Evolutionary conservation across 1,140 invertebrate genomes (phyloP).

Genomic region (Doryteuthis pealeii): DNA sequence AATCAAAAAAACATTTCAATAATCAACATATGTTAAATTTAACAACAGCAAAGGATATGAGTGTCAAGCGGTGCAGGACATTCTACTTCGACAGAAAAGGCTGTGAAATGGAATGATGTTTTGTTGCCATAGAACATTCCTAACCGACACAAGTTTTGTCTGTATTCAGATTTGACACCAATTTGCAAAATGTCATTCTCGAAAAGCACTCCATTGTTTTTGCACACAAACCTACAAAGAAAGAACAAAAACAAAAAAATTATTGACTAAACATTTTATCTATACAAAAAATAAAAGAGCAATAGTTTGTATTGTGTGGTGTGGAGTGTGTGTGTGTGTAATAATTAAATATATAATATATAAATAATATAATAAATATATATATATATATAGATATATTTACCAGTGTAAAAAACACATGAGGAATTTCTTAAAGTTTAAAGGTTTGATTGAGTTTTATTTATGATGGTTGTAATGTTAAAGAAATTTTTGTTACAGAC

Average conservation of each 20-base stretch:
- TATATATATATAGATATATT: too few relatives aligned
- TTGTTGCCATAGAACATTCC: slow-evolving; percentile 99
- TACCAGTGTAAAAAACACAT: too few relatives aligned
- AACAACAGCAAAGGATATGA: slow-evolving; percentile 54
- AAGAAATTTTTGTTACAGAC: too few relatives aligned
- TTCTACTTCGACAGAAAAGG: slow-evolving; percentile 46
- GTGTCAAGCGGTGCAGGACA: slow-evolving; percentile 38
- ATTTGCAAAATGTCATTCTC: slow-evolving; percentile 99
- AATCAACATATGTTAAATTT: too few relatives aligned
- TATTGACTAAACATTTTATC: neutral
- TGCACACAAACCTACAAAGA: slow-evolving; percentile 83
- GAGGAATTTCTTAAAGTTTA: too few relatives aligned
- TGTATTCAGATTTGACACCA: slow-evolving; percentile 91
- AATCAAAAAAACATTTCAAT: too few relatives aligned
- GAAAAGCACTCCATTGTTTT: slow-evolving; percentile 86
- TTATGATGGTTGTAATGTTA: too few relatives aligned
- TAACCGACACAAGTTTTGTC: slow-evolving; percentile 92
- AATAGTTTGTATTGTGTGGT: too few relatives aligned
- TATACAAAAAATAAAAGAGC: neutral
- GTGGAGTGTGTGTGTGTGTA: too few relatives aligned
- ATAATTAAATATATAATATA: too few relatives aligned
- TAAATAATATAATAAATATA: too few relatives aligned
- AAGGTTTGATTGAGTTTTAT: too few relatives aligned
- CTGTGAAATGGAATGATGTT: slow-evolving; percentile 77
- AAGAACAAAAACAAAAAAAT: slow-evolving; percentile 8